Evolutionary conservation across 2,113 vertebrate genomes (phyloP).

Genomic region (Erythrocebus patas): DNA sequence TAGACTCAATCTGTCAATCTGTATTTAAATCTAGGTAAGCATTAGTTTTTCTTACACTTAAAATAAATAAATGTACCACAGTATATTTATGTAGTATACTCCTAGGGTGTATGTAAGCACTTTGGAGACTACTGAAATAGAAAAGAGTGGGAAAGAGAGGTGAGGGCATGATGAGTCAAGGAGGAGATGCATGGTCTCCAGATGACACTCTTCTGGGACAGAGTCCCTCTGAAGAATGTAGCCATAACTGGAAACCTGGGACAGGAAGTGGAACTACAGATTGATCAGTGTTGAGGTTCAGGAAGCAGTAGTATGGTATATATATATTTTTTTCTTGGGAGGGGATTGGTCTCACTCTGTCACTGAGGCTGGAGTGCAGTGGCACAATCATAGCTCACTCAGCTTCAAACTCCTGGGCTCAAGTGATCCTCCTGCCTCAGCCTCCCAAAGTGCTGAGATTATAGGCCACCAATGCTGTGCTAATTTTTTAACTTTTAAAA

Average conservation of each 20-base stretch:
- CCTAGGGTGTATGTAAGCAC: neutral
- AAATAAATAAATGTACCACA: neutral
- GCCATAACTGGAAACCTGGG: neutral
- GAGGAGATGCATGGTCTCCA: neutral
- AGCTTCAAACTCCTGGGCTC: too few species aligned
- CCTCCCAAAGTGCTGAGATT: too few species aligned
- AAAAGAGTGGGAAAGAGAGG: neutral
- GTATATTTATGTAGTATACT: neutral
- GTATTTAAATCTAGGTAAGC: slow-evolving; percentile 25
- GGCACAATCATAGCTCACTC: too few species aligned
- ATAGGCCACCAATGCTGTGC: too few species aligned
- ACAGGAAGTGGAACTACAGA: neutral
- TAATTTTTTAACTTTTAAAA: too few species aligned
- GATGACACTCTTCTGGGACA: neutral
- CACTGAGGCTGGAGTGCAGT: too few species aligned
- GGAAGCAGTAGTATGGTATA: neutral
- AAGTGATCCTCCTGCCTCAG: too few species aligned
- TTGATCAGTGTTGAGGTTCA: neutral
- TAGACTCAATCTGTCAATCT: neutral
- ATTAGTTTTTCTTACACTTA: slow-evolving; percentile 15
- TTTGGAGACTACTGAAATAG: slow-evolving; percentile 30
- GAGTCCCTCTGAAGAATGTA: neutral
- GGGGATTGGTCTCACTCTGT: too few species aligned
- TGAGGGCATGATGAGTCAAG: neutral
- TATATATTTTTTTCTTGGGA: too few species aligned